These are phyloP conservation scores for pig (Sus scrofa) DNA, from an alignment of 2,113 vertebrate genomes.

Conservation along the genomic window DNA sequence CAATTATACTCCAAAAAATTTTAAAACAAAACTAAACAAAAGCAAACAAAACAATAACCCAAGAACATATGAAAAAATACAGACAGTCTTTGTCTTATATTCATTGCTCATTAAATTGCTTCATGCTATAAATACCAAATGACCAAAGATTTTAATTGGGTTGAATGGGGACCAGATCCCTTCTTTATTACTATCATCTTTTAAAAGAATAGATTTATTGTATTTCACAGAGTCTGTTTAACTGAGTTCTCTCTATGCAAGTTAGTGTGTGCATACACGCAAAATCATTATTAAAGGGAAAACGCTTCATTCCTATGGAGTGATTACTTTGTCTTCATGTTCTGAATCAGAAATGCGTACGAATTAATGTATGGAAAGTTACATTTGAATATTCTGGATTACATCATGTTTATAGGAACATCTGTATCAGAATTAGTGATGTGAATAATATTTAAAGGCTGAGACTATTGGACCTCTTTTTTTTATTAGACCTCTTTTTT, in stretches of 20 bases:
- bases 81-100: conserved; percentile 15
- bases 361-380: not conserved
- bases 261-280: too few relatives aligned
- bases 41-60: not conserved
- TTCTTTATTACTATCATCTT: not conserved
- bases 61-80: conserved; percentile 46
- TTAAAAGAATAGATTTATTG: not conserved
- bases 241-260: not conserved
- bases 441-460: not conserved
- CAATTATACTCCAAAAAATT: too few relatives aligned
- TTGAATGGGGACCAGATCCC: conserved; percentile 33
- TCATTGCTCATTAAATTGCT: conserved; percentile 56
- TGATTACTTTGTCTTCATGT: not conserved
- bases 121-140: conserved; percentile 5
- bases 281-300: not conserved
- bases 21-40: too few relatives aligned
- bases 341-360: not conserved
- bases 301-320: not conserved
- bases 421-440: not conserved
- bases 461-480: not conserved
- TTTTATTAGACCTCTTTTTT: not conserved
- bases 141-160: not conserved
- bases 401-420: not conserved
- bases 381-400: not conserved
- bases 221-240: not conserved